Evolutionary conservation across 2,113 vertebrate species (phyloP), one percentile per base, ranked within the genome.

Genomic region (Lophochroa leadbeateri): DNA sequence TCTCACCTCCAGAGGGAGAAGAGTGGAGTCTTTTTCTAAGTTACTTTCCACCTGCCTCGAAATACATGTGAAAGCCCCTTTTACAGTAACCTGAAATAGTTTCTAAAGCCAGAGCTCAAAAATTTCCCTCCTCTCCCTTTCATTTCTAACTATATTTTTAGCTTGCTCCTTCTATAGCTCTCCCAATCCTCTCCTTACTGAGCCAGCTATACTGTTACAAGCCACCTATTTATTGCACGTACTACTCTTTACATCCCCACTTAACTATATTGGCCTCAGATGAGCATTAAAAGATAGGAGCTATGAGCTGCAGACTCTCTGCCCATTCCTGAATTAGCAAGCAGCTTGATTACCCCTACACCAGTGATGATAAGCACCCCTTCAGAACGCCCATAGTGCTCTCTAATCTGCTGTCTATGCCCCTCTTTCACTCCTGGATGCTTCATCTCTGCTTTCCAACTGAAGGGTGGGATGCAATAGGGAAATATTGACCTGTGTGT

Each of bases 151-250:
- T 91, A 64, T 61, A 95, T 94, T 97, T 97, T 94, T 92, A 90
- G 80, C 64, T 96, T 78, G 47, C 85, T 97, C 79, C 77, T 93
- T 97, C 97, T 95, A 95, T 82, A 96, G 84, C 61, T 88, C 84
- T 97, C 91, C 92, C 96, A 93, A 86, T 84, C 71, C 90, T 91
- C 91, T 92, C 90, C 39, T 90, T 69, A 91, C 69, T 43, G 77
- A 92, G 85, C 82, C 76, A 81, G 68, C 91, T 97, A 90, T 87
- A 92, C 46, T 76, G 60, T 97, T 97, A 97, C 80, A 97, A 95
- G 92, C 31, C 83, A 82, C 93, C 92, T 97, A 87, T 98, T 98
- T 98, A 97, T 95, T 96, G 88, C 88, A 86, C 31, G 0, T 64
- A 74, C 80, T 90, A 69, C 46, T 88, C 90, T 98, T 97, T 97